Base-by-base conservation (phyloP, 53 echinoderm and acorn worm species). In the Arbacia lixula region DNA sequence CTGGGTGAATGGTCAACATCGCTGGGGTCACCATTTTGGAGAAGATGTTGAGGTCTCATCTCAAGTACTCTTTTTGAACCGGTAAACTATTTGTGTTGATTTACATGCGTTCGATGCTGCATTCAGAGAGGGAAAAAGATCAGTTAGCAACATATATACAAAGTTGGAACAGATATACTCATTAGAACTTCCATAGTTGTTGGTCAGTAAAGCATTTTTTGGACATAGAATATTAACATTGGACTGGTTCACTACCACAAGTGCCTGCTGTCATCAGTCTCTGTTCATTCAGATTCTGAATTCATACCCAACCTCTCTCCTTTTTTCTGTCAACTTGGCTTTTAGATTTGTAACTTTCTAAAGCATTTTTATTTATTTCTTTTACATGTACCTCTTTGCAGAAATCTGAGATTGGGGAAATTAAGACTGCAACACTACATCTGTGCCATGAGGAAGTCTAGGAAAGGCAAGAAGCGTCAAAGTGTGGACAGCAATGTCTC, bases 1-100 rank as follows among this genome's bases (percentile, higher is more conserved):
- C 20, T 78, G 79, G 79, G 37, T 78, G 36, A 78, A 60, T 8
- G 79, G 79, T 57, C 79, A 78, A 39, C 79, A 78, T 40, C 42
- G 58, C 21, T 60, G 60, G 79, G 21, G 11, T 40, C 17, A n/a
- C 66, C 66, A 66, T 66, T 21, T 21, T 36, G 42, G 71, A 29
- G 17, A 46, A 3, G 49, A 43, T 24, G 46, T 29, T 25, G 50
- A 71, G 29, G 71, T 14, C 3, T 6, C 41, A 30, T 24, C 49
- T 14, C 28, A 40, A 14, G 14, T 10, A 17, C 71, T 71, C 28
- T 71, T 14, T 17, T 49, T 71, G 5, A 43, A 71, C 2, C 25
- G 71, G 71, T 71, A 43, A 71, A 19, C 36, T n/a, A 35, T 19
- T 1, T 65, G 5, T 35, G 6, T 36, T n/a, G 50, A 12, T 12